Conservation (phyloP, 2,113 vertebrate genomes). For the Malurus melanocephalus region DNA sequence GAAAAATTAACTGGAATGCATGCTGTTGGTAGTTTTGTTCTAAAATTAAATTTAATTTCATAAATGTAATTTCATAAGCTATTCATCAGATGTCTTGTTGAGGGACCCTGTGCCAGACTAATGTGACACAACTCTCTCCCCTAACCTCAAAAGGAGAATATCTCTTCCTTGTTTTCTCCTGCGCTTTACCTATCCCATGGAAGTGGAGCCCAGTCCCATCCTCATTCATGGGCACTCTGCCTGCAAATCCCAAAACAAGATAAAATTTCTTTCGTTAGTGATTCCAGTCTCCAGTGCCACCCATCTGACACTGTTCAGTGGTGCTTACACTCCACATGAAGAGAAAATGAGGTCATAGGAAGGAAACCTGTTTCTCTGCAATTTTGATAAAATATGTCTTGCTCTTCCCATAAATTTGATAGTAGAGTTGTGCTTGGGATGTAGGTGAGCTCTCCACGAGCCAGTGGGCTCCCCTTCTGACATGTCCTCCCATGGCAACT, state of each 20-base stretch:
- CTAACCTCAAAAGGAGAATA: not conserved
- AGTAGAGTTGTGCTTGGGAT: not conserved
- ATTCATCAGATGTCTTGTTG: slow-evolving; percentile 3
- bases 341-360: not conserved
- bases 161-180: not conserved
- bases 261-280: not conserved
- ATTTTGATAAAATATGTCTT: not conserved
- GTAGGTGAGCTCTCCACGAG: not conserved
- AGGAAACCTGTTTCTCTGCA: not conserved
- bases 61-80: slow-evolving; percentile 48
- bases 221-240: not conserved
- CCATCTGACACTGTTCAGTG: not conserved
- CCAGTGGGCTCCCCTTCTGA: not conserved
- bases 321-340: not conserved
- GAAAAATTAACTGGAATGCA: slow-evolving; percentile 35
- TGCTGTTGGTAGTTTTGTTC: slow-evolving; percentile 30
- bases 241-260: not conserved
- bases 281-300: not conserved
- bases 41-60: slow-evolving; percentile 49
- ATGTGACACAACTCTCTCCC: not conserved
- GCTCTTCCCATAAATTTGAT: not conserved
- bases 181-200: not conserved
- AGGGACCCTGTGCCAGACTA: not conserved
- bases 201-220: not conserved
- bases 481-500: not conserved